Percentiles rank a stretch among this genome's conserved stretches.
phyloP scores from a whole-genome alignment of 2,888 invertebrate genomes.

The Netelia virgata region DNA sequence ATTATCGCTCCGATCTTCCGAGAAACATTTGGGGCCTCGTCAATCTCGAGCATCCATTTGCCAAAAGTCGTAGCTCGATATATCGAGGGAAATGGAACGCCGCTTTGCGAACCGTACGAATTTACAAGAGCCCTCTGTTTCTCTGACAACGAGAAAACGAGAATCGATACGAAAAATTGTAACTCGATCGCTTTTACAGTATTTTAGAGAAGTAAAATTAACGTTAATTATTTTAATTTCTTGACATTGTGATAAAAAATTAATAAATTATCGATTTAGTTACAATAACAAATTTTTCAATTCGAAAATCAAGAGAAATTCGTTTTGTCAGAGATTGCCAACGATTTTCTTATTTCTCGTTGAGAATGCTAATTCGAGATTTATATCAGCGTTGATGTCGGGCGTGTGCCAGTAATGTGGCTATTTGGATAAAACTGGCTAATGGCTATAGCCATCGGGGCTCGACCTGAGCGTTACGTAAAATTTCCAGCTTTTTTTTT shows the following conservation, averaged over 20 bases:
- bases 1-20: constrained; percentile 74
- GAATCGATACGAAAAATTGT: background rate
- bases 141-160: constrained; percentile 1
- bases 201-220: no score
- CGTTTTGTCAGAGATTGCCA: background rate
- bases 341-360: background rate
- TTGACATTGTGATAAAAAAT: no score
- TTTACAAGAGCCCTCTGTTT: constrained; percentile 62
- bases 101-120: constrained; percentile 62
- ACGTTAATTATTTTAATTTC: no score
- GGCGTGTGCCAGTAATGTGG: background rate
- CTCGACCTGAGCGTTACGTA: background rate
- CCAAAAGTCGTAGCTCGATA: constrained; percentile 16
- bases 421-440: background rate
- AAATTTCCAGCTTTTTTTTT: background rate
- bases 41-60: constrained; percentile 69
- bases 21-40: constrained; percentile 76
- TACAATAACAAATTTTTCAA: no score
- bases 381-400: background rate
- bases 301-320: background rate
- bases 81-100: constrained; percentile 47
- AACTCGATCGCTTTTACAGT: background rate
- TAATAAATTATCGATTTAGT: no score
- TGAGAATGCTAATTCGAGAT: background rate
- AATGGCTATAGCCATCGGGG: background rate